phyloP scores from a whole-genome alignment of 2,797 vertebrate species.

The Emys orbicularis region DNA sequence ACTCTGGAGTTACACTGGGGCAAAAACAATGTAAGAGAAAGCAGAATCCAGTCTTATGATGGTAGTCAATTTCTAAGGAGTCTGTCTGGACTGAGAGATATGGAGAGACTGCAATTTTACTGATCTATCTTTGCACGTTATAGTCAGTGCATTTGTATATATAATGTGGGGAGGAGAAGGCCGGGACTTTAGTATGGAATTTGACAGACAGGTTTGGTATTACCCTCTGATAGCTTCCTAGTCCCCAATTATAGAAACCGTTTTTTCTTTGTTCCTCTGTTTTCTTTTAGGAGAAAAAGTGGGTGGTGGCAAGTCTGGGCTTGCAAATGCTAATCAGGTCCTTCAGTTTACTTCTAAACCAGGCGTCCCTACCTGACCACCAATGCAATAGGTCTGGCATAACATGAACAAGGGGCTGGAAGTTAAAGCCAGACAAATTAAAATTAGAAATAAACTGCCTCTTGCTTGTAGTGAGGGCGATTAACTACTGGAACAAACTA shows the following conservation, averaged over 20 bases:
- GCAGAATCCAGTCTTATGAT: fast-evolving
- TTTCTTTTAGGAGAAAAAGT: background rate
- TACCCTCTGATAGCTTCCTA: background rate
- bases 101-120: background rate
- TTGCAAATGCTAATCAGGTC: background rate
- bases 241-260: background rate
- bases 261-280: background rate
- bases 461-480: fast-evolving
- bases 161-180: background rate
- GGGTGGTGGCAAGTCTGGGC: background rate
- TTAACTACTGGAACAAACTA: background rate
- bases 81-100: background rate
- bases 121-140: background rate
- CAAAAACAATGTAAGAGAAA: background rate
- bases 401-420: background rate
- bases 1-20: background rate
- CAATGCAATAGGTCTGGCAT: background rate
- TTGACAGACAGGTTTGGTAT: background rate
- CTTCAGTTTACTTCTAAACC: background rate
- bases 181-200: background rate
- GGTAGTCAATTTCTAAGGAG: fast-evolving
- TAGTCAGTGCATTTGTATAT: background rate
- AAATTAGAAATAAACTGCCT: background rate
- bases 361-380: background rate
- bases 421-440: background rate